Base-by-base conservation (phyloP, 2,113 vertebrate genomes). In the Recurvirostra avosetta region DNA sequence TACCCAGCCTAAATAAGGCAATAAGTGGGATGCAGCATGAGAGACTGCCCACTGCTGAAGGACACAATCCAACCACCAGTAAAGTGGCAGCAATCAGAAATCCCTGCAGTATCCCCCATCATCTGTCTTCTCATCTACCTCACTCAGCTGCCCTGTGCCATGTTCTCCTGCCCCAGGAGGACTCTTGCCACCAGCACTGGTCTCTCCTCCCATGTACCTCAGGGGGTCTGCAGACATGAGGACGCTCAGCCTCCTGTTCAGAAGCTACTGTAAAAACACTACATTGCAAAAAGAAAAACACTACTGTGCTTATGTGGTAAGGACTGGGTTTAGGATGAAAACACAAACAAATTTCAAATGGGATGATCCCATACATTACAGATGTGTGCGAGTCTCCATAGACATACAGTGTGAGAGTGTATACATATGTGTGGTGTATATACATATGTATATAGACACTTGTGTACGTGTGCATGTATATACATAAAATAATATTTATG, bases 341-440 rank as follows among this genome's bases (percentile, higher is more conserved):
- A 36, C 15, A 34, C 18, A 76, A 72, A 79, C 15, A 36, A 9
- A 55, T 59, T 68, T 62, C 53, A 65, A 56, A 52, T 40, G 20
- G 29, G 52, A 56, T 70, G 41, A 90, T 65, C 21, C 30, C 58
- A 45, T 5, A 8, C 2, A 5, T 20, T 67, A 29, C 45, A 83
- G 21, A 20, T 16, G 11, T 21, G 6, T 25, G 13, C 1, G 1
- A 41, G 8, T 3, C 3, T 67, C 47, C 0, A 0, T 0, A 62
- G 63, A 61, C 30, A 38, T 21, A 45, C 0, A 40, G 12, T 4
- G 15, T 14, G 18, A 36, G 9, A 53, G 22, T 9, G 13, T 7
- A 0, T 14, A 3, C 14, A 3, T 61, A 41, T 41, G 25, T 58
- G 34, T 36, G 20, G 38, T 19, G 15, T 36, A 30, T 34, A 11